Conservation (phyloP, 2,797 vertebrate species). For the Mastacembelus armatus region DNA sequence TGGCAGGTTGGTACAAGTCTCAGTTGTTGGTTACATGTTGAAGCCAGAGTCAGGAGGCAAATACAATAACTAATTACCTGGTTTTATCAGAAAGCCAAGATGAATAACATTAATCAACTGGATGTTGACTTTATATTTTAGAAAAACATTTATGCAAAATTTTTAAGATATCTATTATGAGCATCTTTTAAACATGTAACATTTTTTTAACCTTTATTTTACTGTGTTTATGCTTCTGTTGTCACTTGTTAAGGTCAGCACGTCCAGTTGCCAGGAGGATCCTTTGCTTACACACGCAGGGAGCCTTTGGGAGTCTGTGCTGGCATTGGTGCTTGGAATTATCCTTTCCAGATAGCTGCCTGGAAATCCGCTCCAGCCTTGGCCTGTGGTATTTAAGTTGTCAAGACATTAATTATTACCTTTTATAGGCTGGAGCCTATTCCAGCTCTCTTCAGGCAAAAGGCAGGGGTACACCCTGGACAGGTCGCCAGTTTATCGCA, state of each 20-base stretch:
- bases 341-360: slow-evolving; percentile 94
- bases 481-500: too few species aligned
- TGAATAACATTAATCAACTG: neutral
- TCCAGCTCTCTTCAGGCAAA: too few species aligned
- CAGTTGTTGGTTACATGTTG: too few species aligned
- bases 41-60: too few species aligned
- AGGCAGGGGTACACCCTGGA: too few species aligned
- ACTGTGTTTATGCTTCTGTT: neutral
- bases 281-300: slow-evolving; percentile 94
- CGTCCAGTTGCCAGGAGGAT: slow-evolving; percentile 90
- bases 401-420: neutral
- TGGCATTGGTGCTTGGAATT: slow-evolving; percentile 98
- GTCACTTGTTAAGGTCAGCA: slow-evolving; percentile 88
- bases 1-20: slow-evolving; percentile 83
- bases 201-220: neutral
- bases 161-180: neutral
- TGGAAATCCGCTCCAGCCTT: slow-evolving; percentile 96
- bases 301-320: slow-evolving; percentile 96
- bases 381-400: slow-evolving; percentile 88
- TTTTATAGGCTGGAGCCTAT: neutral
- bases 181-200: neutral
- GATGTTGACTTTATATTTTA: neutral
- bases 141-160: neutral
- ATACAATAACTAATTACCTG: neutral
- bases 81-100: neutral